phyloP scores from a whole-genome alignment of 2,113 vertebrate species.

The Plecotus auritus region DNA sequence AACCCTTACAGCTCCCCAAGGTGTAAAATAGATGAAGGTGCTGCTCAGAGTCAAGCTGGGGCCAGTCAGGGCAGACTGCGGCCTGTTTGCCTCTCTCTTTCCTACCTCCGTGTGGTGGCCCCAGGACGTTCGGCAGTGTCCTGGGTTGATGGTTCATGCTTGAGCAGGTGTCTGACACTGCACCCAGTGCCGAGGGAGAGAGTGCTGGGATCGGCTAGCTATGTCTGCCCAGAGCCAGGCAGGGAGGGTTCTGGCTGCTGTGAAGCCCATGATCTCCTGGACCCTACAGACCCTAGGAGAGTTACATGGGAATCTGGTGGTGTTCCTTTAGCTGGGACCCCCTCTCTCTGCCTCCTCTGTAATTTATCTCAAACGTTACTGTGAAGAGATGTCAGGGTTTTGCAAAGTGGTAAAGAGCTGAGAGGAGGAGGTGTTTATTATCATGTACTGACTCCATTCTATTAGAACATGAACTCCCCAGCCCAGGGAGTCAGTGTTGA shows the following conservation, averaged over 20 bases:
- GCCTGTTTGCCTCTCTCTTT: neutral
- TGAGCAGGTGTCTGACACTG: neutral
- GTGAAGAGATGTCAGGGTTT: neutral
- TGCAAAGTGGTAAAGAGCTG: neutral
- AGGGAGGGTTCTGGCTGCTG: neutral
- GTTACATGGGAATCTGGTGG: neutral
- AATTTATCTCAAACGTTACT: neutral
- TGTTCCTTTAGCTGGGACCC: neutral
- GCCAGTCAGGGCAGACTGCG: neutral
- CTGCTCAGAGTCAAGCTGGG: neutral
- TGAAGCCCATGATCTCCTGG: neutral
- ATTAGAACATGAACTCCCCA: accelerated
- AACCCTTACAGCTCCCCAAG: accelerated
- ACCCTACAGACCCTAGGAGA: accelerated
- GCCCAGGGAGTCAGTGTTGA: neutral
- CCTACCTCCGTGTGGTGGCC: neutral
- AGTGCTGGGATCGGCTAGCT: neutral
- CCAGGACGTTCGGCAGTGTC: neutral
- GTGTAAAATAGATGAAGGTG: neutral
- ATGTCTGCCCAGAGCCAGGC: neutral
- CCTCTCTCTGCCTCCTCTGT: neutral
- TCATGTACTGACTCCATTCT: neutral
- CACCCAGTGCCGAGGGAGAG: no score
- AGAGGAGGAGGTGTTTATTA: neutral
- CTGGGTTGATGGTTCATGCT: neutral